Base-by-base conservation (phyloP, 2,888 invertebrate species). In the Labia minor region DNA sequence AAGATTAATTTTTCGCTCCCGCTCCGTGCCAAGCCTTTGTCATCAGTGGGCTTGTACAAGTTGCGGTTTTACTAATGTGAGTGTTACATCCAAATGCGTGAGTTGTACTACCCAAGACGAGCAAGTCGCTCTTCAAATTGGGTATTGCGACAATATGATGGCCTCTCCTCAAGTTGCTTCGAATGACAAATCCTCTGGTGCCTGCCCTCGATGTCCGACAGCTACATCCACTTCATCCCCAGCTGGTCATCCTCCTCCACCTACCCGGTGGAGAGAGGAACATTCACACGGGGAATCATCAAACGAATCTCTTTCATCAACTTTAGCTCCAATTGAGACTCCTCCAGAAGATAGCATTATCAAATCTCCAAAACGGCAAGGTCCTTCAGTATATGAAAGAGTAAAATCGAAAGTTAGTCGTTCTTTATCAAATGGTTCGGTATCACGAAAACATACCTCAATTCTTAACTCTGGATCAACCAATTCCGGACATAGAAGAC, bases 361-460 rank as follows among this genome's bases (percentile, higher is more conserved):
- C 67, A 75, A 78, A 37, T 80, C 80, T 4, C 81, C 81, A 10
- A 81, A 81, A 72, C 76, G 81, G 20, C 81, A 80, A 65, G 77
- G 77, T 70, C 78, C 78, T 33, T 79, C 80, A 1, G 77, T 79
- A 67, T 79, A 79, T 66, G 80, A 80, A 69, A 75, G 79, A 37
- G 80, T 80, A 1, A 80, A 80, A 70, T 79, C 80, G 11, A 81
- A 81, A 74, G 79, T 81, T 37, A 85, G 85, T 70, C 81, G 86
- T 61, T 86, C 86, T 1, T 74, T 85, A 1, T 86, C 86, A 0
- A 85, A 86, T 72, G 85, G 85, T 1, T 85, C 85, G 1, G 85
- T 85, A 0, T 82, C 84, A 16, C 83, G 73, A 64, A 73, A 72
- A 65, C 70, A 74, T 65, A 67, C 70, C 6, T 64, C 70, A 2